Base-by-base conservation (phyloP, 2,797 vertebrate genomes). In the Helostoma temminkii region DNA sequence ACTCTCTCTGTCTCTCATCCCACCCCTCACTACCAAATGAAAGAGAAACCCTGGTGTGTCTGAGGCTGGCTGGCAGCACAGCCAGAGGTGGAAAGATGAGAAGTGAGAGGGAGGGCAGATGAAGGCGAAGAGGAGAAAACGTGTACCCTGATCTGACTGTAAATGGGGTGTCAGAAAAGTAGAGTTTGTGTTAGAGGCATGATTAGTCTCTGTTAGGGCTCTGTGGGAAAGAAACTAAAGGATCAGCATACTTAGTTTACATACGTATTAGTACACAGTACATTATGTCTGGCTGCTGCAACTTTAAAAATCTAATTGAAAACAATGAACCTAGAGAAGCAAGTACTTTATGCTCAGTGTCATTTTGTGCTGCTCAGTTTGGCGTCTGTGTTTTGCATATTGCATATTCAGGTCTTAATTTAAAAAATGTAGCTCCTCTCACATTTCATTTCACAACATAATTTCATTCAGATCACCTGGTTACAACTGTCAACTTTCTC, bases 71-170 rank as follows among this genome's bases (percentile, higher is more conserved):
- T 84, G 61, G 79, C 82, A 87, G 85, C 83, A 75, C 78, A 88
- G 86, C 83, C 86, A 89, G 89, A 83, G 86, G 86, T 91, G 82
- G 81, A 87, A 86, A 90, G 84, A 90, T 88, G 81, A 90, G 88
- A 87, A 42, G 85, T 58, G 64, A 52, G 70, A 80, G 68, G 65
- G 65, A 70, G 70, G 24, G 39, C 22, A 73, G 87, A 82, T 75
- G 61, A 80, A 88, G 83, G 82, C 56, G 21, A 50, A 67, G 61
- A 61, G 34, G 48, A 50, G 22, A 48, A 34, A 61, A 77, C 50
- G 50, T 28, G 28, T 45, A 21, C 76, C 53, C 71, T 82, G 80
- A 61, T 76, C 74, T 69, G 84, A 89, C 81, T 90, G 71, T 85
- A 78, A 78, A 89, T 88, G 80, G 70, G 80, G 69, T 66, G 71